A percentile compares a stretch with the other conserved stretches of the same genome.
Evolutionary conservation across 2,797 vertebrate species (phyloP).

Genomic region (Cuniculus paca): DNA sequence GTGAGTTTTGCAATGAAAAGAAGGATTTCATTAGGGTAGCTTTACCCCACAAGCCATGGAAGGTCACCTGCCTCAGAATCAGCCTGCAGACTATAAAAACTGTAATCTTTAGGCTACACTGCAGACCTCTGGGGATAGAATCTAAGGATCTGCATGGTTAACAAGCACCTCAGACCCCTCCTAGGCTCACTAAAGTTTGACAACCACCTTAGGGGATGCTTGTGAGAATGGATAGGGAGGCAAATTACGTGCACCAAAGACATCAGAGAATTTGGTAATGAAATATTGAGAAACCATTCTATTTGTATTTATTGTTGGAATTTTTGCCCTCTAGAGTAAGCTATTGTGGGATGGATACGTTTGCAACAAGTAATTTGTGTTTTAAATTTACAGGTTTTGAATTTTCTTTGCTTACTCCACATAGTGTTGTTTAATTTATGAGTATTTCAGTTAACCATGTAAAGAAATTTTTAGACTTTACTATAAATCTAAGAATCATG

Average conservation of each 20-base stretch:
- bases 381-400: background rate
- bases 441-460: background rate
- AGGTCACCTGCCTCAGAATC: background rate
- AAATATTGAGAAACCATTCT: background rate
- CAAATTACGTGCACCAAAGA: background rate
- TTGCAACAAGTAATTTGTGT: background rate
- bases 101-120: background rate
- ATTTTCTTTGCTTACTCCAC: background rate
- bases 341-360: background rate
- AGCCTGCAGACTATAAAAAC: background rate
- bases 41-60: background rate
- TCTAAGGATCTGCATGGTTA: background rate
- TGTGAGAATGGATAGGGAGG: background rate
- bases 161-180: background rate
- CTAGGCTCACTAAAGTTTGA: background rate
- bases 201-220: background rate
- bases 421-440: constrained; percentile 8
- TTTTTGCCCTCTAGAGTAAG: background rate
- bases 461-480: background rate
- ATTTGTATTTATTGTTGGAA: background rate
- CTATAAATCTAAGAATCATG: background rate
- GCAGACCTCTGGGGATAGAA: background rate
- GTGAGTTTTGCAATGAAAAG: background rate
- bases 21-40: background rate
- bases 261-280: background rate